Conservation (phyloP, 92 coral and sea anemone species). For the Heliopora coerulea region DNA sequence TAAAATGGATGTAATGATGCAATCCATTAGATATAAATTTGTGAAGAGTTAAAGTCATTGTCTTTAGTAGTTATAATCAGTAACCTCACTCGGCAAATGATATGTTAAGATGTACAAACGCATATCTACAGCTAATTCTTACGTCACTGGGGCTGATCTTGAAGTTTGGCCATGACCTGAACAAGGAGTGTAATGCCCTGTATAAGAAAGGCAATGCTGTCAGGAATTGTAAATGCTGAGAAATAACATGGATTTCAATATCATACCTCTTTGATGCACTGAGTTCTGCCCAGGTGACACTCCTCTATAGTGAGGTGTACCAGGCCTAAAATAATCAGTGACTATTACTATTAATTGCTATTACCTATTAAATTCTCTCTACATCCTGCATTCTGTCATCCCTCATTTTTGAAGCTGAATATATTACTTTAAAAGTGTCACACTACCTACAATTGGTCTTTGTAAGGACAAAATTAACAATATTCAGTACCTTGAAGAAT, state of each 20-base stretch:
- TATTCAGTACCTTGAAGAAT: constrained; percentile 13
- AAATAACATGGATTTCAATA: neutral
- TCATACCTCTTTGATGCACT: constrained; percentile 33
- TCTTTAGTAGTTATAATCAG: too few relatives aligned
- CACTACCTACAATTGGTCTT: too few relatives aligned
- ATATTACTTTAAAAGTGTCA: too few relatives aligned
- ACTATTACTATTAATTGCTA: too few relatives aligned
- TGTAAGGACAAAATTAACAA: too few relatives aligned
- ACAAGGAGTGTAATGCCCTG: constrained; percentile 25
- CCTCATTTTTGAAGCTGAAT: too few relatives aligned
- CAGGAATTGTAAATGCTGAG: neutral
- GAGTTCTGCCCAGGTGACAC: constrained; percentile 35
- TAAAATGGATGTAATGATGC: neutral
- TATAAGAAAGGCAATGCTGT: neutral
- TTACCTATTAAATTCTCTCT: too few relatives aligned
- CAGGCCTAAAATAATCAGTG: constrained; percentile 6
- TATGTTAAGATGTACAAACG: neutral
- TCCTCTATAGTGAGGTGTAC: constrained; percentile 24
- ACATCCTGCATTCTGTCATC: too few relatives aligned
- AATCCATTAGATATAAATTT: too few relatives aligned
- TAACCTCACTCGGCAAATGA: too few relatives aligned
- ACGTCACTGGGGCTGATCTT: constrained; percentile 43
- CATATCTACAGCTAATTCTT: neutral
- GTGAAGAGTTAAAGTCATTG: too few relatives aligned
- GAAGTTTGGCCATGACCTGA: constrained; percentile 25